Conservation (phyloP, 2,888 invertebrate species). For the Phyto melanocephala region DNA sequence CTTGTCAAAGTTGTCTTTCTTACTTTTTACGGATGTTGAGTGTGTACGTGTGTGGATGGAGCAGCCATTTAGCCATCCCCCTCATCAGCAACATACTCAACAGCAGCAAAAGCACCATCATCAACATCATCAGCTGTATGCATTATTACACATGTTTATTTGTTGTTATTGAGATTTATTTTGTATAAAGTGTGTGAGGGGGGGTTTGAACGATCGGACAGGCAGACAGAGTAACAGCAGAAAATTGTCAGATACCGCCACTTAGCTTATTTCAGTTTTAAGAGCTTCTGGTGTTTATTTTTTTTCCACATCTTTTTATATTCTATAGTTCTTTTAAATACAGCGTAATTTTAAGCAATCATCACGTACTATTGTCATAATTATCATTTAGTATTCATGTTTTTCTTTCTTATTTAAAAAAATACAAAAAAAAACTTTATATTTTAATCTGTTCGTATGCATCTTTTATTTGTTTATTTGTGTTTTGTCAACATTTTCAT, state of each 20-base stretch:
- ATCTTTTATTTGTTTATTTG: constrained; percentile 62
- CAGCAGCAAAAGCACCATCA: constrained; percentile 26
- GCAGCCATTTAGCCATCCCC: constrained; percentile 20
- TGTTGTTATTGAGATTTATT: constrained; percentile 47
- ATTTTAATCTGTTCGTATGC: constrained; percentile 57
- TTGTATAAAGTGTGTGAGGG: constrained; percentile 40
- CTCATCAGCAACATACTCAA: constrained; percentile 17
- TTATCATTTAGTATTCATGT: constrained; percentile 73
- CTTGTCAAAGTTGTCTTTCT: constrained; percentile 59
- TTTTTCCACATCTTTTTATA: constrained; percentile 44
- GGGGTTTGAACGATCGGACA: not conserved
- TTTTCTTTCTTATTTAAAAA: constrained; percentile 31
- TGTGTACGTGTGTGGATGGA: constrained; percentile 17
- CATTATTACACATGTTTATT: constrained; percentile 47
- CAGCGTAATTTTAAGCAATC: constrained; percentile 72
- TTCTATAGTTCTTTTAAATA: constrained; percentile 61
- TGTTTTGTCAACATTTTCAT: constrained; percentile 66
- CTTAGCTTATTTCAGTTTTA: constrained; percentile 55
- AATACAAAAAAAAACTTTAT: constrained; percentile 14
- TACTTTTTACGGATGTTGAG: constrained; percentile 45
- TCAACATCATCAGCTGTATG: constrained; percentile 25
- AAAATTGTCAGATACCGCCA: constrained; percentile 57
- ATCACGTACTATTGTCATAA: constrained; percentile 78
- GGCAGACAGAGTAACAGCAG: not conserved
- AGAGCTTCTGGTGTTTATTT: constrained; percentile 62